Evolutionary conservation across 2,113 vertebrate genomes (phyloP).

Genomic region (Tapirus terrestris): DNA sequence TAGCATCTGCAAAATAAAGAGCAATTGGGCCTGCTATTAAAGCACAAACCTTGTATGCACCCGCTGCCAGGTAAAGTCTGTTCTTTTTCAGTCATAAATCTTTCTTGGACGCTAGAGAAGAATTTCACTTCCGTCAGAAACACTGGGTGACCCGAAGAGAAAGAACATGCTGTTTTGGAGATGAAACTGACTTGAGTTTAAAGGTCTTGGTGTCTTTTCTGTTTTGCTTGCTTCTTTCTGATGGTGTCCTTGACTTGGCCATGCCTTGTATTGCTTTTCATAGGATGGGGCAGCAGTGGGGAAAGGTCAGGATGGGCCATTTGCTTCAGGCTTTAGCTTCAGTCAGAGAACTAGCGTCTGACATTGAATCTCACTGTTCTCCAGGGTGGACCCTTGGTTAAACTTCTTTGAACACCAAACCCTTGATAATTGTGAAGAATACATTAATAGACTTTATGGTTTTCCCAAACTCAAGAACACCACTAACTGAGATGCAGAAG

Average conservation of each 20-base stretch:
- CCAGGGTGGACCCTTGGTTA: neutral
- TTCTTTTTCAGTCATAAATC: constrained; percentile 75
- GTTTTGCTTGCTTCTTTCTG: constrained; percentile 31
- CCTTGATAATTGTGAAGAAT: neutral
- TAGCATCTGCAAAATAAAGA: constrained; percentile 76
- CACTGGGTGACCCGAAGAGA: constrained; percentile 60
- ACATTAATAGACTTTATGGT: neutral
- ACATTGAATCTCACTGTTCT: neutral
- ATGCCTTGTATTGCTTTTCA: neutral
- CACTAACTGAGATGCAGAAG: neutral
- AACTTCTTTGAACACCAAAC: neutral
- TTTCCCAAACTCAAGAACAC: neutral
- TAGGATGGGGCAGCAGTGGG: neutral
- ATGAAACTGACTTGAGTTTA: constrained; percentile 42
- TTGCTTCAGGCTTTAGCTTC: neutral
- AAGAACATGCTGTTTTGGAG: constrained; percentile 70
- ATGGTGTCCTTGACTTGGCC: neutral
- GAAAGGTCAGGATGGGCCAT: neutral
- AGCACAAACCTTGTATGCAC: constrained; percentile 20
- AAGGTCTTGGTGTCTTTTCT: constrained; percentile 42
- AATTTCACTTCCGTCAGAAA: constrained; percentile 74
- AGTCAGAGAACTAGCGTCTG: neutral
- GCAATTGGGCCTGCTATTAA: constrained; percentile 51
- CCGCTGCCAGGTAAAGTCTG: constrained; percentile 72
- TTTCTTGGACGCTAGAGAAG: constrained; percentile 59